Evolutionary conservation across 2,113 vertebrate genomes (phyloP).

Genomic region (Crotalus horridus): DNA sequence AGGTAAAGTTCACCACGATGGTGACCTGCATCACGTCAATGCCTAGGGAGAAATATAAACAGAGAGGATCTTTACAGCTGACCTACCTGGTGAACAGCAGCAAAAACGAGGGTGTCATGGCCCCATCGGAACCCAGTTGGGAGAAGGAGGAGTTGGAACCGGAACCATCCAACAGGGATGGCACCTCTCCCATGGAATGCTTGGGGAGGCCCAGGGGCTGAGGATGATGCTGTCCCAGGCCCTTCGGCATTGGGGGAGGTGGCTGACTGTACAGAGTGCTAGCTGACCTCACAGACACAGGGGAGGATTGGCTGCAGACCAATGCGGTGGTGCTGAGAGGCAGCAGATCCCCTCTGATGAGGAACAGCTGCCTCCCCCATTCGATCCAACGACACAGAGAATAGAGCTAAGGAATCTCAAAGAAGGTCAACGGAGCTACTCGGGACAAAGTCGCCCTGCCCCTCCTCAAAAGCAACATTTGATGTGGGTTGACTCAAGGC

Average conservation of each 20-base stretch:
- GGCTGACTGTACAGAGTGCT: not conserved
- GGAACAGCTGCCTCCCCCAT: not conserved
- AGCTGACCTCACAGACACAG: not conserved
- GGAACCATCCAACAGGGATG: not conserved
- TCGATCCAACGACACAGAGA: not conserved
- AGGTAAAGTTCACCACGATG: slow-evolving; percentile 72
- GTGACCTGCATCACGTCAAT: slow-evolving; percentile 78
- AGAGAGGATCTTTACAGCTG: not conserved
- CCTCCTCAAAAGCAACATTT: not conserved
- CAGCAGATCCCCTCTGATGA: not conserved
- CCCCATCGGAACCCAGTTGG: not conserved
- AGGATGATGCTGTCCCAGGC: not conserved
- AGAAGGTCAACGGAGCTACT: not conserved
- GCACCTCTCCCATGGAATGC: not conserved
- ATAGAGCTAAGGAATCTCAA: not conserved
- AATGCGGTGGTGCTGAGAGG: not conserved
- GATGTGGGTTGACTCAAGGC: not conserved
- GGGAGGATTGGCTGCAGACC: not conserved
- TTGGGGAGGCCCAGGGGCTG: not conserved
- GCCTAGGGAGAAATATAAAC: slow-evolving; percentile 45
- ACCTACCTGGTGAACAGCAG: not conserved
- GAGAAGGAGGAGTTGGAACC: not conserved
- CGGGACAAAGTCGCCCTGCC: not conserved
- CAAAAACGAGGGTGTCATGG: not conserved
- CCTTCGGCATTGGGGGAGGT: not conserved